Evolutionary conservation across 2,888 invertebrate species (phyloP).

Genomic region (Lacanobia oleracea): DNA sequence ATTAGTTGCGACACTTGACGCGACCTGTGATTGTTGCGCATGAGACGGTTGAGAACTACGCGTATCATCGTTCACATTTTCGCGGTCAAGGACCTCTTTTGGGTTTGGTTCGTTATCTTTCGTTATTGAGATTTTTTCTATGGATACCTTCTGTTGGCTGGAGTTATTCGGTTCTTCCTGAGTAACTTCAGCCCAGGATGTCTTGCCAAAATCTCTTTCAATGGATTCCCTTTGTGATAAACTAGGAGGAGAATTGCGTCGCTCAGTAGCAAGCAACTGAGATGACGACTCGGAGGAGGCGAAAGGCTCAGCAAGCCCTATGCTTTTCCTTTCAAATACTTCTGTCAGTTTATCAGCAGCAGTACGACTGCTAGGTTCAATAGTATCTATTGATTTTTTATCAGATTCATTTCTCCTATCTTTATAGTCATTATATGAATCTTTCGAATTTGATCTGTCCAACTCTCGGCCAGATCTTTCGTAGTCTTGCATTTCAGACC

Average conservation of each 20-base stretch:
- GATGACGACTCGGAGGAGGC: constrained; percentile 77
- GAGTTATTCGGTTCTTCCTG: constrained; percentile 81
- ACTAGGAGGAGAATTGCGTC: constrained; percentile 84
- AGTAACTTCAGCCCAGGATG: constrained; percentile 88
- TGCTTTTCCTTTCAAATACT: constrained; percentile 88
- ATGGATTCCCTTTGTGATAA: constrained; percentile 85
- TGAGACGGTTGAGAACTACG: constrained; percentile 63
- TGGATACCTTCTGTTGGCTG: constrained; percentile 67
- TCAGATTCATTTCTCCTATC: constrained; percentile 88
- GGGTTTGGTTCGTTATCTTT: constrained; percentile 72
- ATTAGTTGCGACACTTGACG: constrained; percentile 63
- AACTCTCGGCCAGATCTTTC: constrained; percentile 84
- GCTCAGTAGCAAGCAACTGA: constrained; percentile 85
- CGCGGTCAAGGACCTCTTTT: constrained; percentile 70
- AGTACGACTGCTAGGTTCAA: constrained; percentile 83
- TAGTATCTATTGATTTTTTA: constrained; percentile 82
- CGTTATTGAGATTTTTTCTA: constrained; percentile 72
- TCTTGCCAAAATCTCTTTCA: constrained; percentile 85
- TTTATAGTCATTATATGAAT: constrained; percentile 88
- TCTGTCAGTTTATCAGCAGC: constrained; percentile 88
- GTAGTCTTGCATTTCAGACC: constrained; percentile 89
- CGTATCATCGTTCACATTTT: constrained; percentile 67
- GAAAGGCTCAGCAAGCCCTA: constrained; percentile 82
- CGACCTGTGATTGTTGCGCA: constrained; percentile 55
- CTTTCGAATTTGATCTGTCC: constrained; percentile 87